These are phyloP conservation scores for Chaetodon trifasciatus DNA, from an alignment of 2,797 vertebrate genomes.

Conservation along the genomic window DNA sequence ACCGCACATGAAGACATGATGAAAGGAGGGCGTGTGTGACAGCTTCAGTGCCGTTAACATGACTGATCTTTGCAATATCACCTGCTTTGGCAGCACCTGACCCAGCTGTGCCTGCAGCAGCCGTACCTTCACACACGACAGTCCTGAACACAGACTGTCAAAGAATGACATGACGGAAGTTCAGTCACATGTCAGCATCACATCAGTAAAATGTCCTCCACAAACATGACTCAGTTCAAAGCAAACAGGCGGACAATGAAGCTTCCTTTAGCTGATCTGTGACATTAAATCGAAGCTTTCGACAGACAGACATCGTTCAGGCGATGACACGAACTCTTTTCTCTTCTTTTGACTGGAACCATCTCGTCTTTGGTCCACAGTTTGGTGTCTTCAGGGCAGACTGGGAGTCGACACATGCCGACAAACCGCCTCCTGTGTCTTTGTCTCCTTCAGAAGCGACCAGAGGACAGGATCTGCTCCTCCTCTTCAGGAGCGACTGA, in stretches of 20 bases:
- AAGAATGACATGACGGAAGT: background rate
- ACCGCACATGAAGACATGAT: too few relatives aligned
- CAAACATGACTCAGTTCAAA: background rate
- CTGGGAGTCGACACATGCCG: slow-evolving; percentile 28
- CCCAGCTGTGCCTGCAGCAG: background rate
- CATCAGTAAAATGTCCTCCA: too few relatives aligned
- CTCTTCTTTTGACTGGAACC: slow-evolving; percentile 52
- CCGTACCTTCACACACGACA: background rate
- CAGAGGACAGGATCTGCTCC: background rate
- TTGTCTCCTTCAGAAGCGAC: slow-evolving; percentile 19
- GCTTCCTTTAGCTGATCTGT: background rate
- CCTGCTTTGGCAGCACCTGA: too few relatives aligned
- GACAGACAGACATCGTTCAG: slow-evolving; percentile 12
- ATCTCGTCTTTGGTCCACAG: slow-evolving; percentile 12
- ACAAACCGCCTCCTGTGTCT: slow-evolving; percentile 12
- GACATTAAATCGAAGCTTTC: background rate
- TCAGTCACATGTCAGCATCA: too few relatives aligned
- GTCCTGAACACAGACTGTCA: background rate
- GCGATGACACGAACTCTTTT: too few relatives aligned
- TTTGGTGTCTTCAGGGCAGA: slow-evolving; percentile 6
- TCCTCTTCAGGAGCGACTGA: slow-evolving; percentile 11
- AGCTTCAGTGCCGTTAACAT: too few relatives aligned
- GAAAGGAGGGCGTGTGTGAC: too few relatives aligned
- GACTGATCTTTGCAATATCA: too few relatives aligned
- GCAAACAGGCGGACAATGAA: background rate